Evolutionary conservation across 2,797 vertebrate genomes (phyloP).

Genomic region (Stomatorhinus walkeri): DNA sequence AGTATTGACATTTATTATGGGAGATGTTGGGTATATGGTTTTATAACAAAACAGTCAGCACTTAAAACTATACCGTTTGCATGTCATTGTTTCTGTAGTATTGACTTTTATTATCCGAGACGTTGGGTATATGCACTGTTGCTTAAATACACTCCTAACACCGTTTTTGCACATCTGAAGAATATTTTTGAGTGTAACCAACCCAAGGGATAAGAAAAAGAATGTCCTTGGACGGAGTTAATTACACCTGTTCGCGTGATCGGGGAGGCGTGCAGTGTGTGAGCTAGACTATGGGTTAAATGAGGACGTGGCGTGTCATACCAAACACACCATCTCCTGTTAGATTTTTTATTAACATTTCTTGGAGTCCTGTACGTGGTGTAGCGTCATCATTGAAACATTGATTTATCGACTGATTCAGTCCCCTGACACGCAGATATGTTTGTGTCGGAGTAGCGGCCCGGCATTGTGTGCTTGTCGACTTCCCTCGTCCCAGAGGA

Average conservation of each 20-base stretch:
- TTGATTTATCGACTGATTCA: conserved; percentile 35
- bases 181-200: background rate
- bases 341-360: background rate
- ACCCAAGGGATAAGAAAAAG: background rate
- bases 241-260: background rate
- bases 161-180: background rate
- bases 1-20: background rate
- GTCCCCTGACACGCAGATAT: conserved; percentile 2
- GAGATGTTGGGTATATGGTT: background rate
- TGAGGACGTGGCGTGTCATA: background rate
- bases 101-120: background rate
- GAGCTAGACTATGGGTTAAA: background rate
- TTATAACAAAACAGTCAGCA: background rate
- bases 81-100: background rate
- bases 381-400: conserved; percentile 41
- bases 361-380: background rate
- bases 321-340: background rate
- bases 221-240: background rate
- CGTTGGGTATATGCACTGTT: background rate
- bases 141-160: background rate
- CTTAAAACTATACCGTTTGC: background rate
- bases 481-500: conserved; percentile 6
- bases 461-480: conserved; percentile 22
- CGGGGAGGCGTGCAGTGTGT: background rate
- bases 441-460: background rate